These are phyloP conservation scores for Ricordea florida DNA, from an alignment of 92 coral and sea anemone species.

Conservation along the genomic window DNA sequence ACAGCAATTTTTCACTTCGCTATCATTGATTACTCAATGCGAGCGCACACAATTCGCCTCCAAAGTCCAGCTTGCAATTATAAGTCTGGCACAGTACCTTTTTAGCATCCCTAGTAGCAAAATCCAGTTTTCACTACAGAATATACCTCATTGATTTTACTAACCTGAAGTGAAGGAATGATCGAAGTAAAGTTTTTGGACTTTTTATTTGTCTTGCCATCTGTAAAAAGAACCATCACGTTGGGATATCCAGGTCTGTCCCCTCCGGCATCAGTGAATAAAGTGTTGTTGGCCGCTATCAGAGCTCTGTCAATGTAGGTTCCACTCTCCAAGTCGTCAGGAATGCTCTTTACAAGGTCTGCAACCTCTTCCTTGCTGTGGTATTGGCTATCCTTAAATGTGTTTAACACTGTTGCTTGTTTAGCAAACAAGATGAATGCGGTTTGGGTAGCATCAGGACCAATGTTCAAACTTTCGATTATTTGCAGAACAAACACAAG, in stretches of 20 bases:
- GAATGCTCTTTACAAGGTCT: neutral
- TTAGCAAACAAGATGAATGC: neutral
- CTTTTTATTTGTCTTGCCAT: neutral
- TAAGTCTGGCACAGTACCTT: too few species aligned
- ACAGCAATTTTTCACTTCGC: too few species aligned
- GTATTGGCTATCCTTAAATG: neutral
- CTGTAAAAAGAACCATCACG: neutral
- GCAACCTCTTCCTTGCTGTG: neutral
- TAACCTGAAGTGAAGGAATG: neutral
- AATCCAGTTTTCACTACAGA: too few species aligned
- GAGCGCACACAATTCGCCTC: too few species aligned
- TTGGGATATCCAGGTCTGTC: neutral
- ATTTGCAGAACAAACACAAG: neutral
- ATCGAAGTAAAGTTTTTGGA: neutral
- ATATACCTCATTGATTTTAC: too few species aligned
- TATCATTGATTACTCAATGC: too few species aligned
- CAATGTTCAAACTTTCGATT: neutral
- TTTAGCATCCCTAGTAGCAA: too few species aligned
- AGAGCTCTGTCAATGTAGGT: slow-evolving; percentile 15
- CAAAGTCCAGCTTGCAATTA: too few species aligned
- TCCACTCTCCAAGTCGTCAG: neutral
- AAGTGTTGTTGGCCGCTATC: neutral
- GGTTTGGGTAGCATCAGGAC: neutral
- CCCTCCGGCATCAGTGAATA: neutral
- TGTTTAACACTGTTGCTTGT: neutral